Evolutionary conservation across 2,113 vertebrate species (phyloP).

Genomic region (Gadus macrocephalus): DNA sequence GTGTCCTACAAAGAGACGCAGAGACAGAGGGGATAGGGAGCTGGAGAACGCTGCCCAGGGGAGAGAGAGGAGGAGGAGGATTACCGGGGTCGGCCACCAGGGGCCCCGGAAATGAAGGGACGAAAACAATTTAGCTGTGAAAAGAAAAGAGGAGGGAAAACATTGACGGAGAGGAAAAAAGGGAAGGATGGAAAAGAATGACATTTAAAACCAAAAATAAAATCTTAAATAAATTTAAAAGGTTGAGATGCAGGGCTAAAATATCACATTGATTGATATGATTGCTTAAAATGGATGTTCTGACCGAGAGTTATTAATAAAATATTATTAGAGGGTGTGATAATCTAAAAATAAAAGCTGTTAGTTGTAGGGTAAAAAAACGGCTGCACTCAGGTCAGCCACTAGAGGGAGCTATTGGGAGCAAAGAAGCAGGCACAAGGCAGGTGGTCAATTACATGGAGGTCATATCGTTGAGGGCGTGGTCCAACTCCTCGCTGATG

Average conservation of each 20-base stretch:
- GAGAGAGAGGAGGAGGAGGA: slow-evolving; percentile 46
- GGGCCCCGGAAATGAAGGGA: slow-evolving; percentile 78
- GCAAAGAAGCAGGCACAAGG: slow-evolving; percentile 33
- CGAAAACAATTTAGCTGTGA: slow-evolving; percentile 90
- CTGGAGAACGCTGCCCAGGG: slow-evolving; percentile 72
- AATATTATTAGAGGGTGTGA: background rate
- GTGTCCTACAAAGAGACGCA: slow-evolving; percentile 53
- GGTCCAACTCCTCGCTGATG: slow-evolving; percentile 99
- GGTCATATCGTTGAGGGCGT: slow-evolving; percentile 99
- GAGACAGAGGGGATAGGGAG: slow-evolving; percentile 48
- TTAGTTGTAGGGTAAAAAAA: background rate
- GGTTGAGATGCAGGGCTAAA: background rate
- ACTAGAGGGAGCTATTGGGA: slow-evolving; percentile 41
- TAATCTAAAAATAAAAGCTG: background rate
- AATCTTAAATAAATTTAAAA: slow-evolving; percentile 26
- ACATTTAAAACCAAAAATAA: background rate
- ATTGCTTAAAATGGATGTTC: background rate
- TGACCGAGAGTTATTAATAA: no score
- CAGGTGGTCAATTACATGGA: slow-evolving; percentile 90
- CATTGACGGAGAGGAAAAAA: slow-evolving; percentile 37
- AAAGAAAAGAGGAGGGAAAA: slow-evolving; percentile 59
- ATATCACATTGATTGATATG: background rate
- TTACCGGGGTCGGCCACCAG: slow-evolving; percentile 74
- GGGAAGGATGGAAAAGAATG: slow-evolving; percentile 17
- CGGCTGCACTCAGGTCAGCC: slow-evolving; percentile 39